These are phyloP conservation scores for Cossypha caffra DNA, from an alignment of 2,797 vertebrate genomes.

Conservation along the genomic window DNA sequence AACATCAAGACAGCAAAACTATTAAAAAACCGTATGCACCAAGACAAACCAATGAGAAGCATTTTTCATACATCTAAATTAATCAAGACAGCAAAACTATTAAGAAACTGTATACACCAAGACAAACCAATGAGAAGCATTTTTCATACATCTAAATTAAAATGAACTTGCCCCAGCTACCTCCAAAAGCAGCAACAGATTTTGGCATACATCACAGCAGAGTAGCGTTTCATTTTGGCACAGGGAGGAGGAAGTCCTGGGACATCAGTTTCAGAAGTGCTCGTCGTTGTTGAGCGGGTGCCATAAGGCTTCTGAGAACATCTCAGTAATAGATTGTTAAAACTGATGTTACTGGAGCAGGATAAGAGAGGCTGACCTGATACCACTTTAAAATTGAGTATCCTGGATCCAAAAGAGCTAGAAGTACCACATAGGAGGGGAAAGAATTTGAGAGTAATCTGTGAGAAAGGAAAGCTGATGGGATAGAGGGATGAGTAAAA, in stretches of 20 bases:
- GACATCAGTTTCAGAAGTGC: not conserved
- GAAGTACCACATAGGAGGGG: accelerated
- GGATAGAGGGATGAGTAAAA: not conserved
- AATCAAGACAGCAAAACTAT: not conserved
- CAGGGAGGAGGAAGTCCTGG: not conserved
- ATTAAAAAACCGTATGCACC: not conserved
- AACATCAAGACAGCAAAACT: not conserved
- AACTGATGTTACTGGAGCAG: not conserved
- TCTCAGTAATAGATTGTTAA: not conserved
- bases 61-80: not conserved
- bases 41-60: not conserved
- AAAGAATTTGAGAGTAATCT: not conserved
- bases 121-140: not conserved
- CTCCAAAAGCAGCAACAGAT: not conserved
- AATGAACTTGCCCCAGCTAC: not conserved
- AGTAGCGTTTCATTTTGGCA: not conserved
- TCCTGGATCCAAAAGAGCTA: not conserved
- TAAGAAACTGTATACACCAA: not conserved
- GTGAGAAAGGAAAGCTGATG: not conserved
- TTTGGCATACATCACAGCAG: not conserved
- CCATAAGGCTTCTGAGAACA: not conserved
- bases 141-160: not conserved
- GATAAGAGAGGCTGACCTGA: not conserved
- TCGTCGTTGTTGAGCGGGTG: not conserved
- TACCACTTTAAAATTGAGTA: not conserved